Percentiles rank a stretch among this genome's conserved stretches.
These are phyloP conservation scores for Lasioglossum villosulum DNA, from an alignment of 2,888 invertebrate genomes.

Conservation along the genomic window DNA sequence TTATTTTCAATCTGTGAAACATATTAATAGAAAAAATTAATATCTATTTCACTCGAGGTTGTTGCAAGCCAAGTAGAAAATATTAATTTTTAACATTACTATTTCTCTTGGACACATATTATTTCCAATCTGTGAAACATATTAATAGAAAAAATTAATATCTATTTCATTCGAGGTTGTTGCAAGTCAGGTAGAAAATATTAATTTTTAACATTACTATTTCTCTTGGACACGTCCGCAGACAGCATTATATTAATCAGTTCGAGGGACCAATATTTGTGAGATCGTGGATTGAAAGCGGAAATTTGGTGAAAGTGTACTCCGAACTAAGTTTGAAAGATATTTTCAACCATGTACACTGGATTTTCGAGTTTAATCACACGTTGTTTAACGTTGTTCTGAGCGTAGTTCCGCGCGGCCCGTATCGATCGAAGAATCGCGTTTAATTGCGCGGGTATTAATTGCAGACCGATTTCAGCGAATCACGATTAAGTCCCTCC, in stretches of 20 bases:
- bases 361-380: slow-evolving; percentile 26
- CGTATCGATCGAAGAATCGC: slow-evolving; percentile 40
- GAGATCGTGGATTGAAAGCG: background rate
- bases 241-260: background rate
- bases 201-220: too few species aligned
- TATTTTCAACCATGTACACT: slow-evolving; percentile 18
- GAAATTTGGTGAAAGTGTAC: background rate
- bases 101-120: too few species aligned
- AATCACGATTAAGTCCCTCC: slow-evolving; percentile 35
- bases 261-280: background rate
- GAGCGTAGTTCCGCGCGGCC: background rate
- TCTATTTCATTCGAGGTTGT: too few species aligned
- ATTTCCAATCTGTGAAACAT: too few species aligned
- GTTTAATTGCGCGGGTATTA: slow-evolving; percentile 48
- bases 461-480: slow-evolving; percentile 32
- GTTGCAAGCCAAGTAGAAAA: too few species aligned
- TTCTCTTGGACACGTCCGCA: background rate
- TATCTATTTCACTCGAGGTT: too few species aligned
- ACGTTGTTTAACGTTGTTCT: background rate
- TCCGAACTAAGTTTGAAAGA: background rate
- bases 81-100: too few species aligned
- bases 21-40: too few species aligned
- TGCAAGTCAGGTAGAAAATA: too few species aligned
- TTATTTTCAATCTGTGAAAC: too few species aligned
- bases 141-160: too few species aligned